phyloP scores from a whole-genome alignment of 2,888 invertebrate species.

The Ectemnius cavifrons region DNA sequence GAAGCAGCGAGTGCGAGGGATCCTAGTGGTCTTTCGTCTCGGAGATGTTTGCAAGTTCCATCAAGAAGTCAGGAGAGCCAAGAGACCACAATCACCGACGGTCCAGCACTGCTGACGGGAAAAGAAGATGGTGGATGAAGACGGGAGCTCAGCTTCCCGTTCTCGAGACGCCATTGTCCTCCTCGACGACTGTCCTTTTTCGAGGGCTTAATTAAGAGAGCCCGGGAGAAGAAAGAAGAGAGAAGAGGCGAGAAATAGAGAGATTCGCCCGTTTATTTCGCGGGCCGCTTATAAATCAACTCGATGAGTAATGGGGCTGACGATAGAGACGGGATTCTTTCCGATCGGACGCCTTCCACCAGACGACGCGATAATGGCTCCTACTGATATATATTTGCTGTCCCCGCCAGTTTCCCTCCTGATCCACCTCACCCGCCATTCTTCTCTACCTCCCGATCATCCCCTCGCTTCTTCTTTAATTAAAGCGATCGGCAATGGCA shows the following conservation, averaged over 20 bases:
- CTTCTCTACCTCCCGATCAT: no score
- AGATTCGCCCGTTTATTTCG: slow-evolving; percentile 32
- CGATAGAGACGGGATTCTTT: background rate
- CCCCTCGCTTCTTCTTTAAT: no score
- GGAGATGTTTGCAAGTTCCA: slow-evolving; percentile 6
- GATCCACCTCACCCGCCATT: no score
- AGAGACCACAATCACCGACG: no score
- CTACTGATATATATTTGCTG: no score
- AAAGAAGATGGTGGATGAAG: background rate
- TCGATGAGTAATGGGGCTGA: slow-evolving; percentile 7
- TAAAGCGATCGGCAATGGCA: no score
- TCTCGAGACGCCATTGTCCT: slow-evolving; percentile 32
- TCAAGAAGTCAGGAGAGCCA: background rate
- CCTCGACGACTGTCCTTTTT: slow-evolving; percentile 15
- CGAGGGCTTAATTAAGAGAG: slow-evolving; percentile 44
- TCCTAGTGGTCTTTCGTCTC: background rate
- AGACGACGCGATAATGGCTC: no score
- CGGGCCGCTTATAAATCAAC: slow-evolving; percentile 34
- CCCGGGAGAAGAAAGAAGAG: background rate
- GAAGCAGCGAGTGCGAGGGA: slow-evolving; percentile 10
- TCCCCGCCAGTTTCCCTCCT: no score
- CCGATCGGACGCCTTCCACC: background rate
- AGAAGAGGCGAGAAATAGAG: no score
- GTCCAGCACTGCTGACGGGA: background rate
- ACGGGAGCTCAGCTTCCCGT: slow-evolving; percentile 3